These are phyloP conservation scores for Temnothorax ravouxi DNA, from an alignment of 2,888 invertebrate species.

Conservation along the genomic window DNA sequence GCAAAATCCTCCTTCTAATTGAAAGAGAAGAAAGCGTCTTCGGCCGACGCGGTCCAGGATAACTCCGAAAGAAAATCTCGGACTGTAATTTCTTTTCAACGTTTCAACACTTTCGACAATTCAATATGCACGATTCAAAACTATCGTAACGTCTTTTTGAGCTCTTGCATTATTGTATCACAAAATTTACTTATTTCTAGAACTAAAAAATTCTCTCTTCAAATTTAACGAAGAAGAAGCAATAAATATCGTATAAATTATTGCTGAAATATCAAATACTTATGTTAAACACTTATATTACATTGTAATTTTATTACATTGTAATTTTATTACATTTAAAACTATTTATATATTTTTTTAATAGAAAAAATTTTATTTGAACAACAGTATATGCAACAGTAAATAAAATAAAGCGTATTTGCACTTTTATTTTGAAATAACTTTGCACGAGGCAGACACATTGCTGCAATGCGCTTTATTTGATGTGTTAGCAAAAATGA, in stretches of 20 bases:
- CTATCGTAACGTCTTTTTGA: background rate
- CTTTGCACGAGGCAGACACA: background rate
- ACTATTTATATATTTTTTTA: background rate
- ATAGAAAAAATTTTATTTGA: background rate
- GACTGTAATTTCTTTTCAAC: background rate
- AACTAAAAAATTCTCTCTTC: background rate
- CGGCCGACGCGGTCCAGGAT: background rate
- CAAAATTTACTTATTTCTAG: slow-evolving; percentile 4
- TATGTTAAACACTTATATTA: background rate
- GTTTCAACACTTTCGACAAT: background rate
- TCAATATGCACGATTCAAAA: background rate
- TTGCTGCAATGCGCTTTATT: background rate
- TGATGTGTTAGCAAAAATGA: background rate
- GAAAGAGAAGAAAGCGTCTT: slow-evolving; percentile 41
- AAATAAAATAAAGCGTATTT: background rate
- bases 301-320: background rate
- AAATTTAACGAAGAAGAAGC: background rate
- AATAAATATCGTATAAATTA: background rate
- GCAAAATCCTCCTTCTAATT: slow-evolving; percentile 62
- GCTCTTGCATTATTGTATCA: background rate
- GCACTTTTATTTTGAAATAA: background rate
- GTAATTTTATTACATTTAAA: background rate
- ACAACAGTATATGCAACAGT: background rate
- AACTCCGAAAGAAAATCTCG: background rate
- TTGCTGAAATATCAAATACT: background rate